Evolutionary conservation across 2,888 invertebrate genomes (phyloP).

Genomic region (Miltochrista miniata): DNA sequence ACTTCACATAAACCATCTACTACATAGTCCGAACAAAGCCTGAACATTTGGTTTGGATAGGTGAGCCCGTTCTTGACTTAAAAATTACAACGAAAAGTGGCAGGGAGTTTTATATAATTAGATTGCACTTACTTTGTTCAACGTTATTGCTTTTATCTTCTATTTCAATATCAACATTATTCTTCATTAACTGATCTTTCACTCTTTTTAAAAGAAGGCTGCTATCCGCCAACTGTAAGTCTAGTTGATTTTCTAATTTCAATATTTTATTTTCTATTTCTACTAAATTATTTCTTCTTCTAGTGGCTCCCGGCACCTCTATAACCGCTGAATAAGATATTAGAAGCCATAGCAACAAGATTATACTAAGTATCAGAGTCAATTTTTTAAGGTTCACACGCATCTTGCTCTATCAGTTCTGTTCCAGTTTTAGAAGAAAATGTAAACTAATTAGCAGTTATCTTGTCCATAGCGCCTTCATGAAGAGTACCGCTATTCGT

Average conservation of each 20-base stretch:
- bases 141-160: slow-evolving; percentile 17
- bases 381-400: slow-evolving; percentile 67
- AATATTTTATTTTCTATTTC: slow-evolving; percentile 56
- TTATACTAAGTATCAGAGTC: slow-evolving; percentile 42
- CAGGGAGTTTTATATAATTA: too few relatives aligned
- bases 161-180: slow-evolving; percentile 11
- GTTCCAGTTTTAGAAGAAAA: slow-evolving; percentile 14
- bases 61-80: too few relatives aligned
- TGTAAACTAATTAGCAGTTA: slow-evolving; percentile 14
- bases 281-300: slow-evolving; percentile 27
- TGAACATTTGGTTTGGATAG: too few relatives aligned
- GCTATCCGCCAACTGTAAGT: slow-evolving; percentile 57
- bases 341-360: slow-evolving; percentile 59
- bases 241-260: slow-evolving; percentile 52
- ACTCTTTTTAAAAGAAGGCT: slow-evolving; percentile 54
- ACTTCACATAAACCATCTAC: too few relatives aligned
- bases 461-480: slow-evolving; percentile 23
- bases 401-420: slow-evolving; percentile 49
- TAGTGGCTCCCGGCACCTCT: slow-evolving; percentile 44
- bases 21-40: too few relatives aligned
- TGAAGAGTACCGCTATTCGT: slow-evolving; percentile 15
- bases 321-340: slow-evolving; percentile 56
- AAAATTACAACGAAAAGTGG: too few relatives aligned
- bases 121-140: slow-evolving; percentile 21
- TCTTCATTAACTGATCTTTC: slow-evolving; percentile 47